Percentiles rank a stretch among this genome's conserved stretches.
phyloP scores from a whole-genome alignment of 2,113 vertebrate genomes.

The Gracilinanus agilis region DNA sequence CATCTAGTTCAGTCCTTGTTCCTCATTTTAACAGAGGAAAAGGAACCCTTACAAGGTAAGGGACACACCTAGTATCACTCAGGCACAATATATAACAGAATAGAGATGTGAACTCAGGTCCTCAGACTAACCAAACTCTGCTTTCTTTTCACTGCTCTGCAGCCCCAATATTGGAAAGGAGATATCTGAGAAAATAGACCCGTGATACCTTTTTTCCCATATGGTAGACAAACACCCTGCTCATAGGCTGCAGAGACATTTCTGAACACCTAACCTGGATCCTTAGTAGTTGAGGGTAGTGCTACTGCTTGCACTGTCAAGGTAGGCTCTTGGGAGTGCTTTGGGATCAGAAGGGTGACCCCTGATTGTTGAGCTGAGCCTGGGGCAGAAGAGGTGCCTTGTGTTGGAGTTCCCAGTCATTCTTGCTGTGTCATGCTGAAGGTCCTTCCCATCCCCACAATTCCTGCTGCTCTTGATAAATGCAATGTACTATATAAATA shows the following conservation, averaged over 20 bases:
- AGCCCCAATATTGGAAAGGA: background rate
- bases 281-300: background rate
- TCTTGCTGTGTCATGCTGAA: background rate
- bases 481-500: background rate
- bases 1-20: background rate
- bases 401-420: background rate
- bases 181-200: background rate
- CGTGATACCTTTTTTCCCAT: background rate
- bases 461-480: background rate
- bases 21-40: background rate
- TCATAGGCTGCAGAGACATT: background rate
- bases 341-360: background rate
- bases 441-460: background rate
- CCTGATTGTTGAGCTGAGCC: background rate
- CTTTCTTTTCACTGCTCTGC: background rate
- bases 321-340: background rate
- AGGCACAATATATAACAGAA: background rate
- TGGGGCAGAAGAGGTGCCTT: background rate
- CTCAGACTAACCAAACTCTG: background rate
- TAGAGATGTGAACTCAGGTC: background rate
- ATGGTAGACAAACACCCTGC: background rate
- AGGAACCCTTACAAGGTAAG: background rate
- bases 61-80: background rate
- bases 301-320: background rate
- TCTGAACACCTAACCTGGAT: background rate